phyloP scores from a whole-genome alignment of 35 echinoderm and acorn worm genomes.

The Heliocidaris erythrogramma region DNA sequence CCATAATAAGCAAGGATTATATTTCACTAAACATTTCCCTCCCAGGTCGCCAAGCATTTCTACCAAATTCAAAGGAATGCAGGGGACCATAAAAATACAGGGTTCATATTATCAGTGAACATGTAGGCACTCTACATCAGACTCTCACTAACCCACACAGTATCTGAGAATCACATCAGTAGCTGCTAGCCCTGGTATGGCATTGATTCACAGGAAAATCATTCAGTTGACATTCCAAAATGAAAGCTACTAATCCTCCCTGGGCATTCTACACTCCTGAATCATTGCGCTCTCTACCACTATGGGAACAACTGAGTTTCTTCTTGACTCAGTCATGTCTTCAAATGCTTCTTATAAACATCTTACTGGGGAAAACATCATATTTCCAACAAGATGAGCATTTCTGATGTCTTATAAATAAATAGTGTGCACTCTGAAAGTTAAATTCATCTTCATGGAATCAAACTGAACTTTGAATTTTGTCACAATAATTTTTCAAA shows the following conservation, averaged over 20 bases:
- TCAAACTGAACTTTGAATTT: too few species aligned
- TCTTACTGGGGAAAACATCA: background rate
- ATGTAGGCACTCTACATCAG: background rate
- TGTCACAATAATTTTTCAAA: too few species aligned
- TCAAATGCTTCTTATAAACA: background rate
- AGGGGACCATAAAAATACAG: background rate
- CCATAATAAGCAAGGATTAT: background rate
- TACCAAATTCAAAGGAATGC: background rate
- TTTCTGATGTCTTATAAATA: too few species aligned
- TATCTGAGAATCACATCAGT: background rate
- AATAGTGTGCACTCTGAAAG: too few species aligned
- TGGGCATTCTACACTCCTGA: background rate
- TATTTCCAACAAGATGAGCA: too few species aligned
- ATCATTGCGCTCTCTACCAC: background rate
- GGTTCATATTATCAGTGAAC: background rate
- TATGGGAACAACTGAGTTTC: background rate
- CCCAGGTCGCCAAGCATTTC: background rate
- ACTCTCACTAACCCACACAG: background rate
- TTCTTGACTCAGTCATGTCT: background rate
- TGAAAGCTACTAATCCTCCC: background rate
- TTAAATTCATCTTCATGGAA: too few species aligned
- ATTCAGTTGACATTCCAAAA: conserved; percentile 15
- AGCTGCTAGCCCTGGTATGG: background rate
- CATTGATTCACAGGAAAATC: conserved; percentile 18
- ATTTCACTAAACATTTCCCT: background rate